Base-by-base conservation (phyloP, 2,888 invertebrate species). In the Diaperis boleti region DNA sequence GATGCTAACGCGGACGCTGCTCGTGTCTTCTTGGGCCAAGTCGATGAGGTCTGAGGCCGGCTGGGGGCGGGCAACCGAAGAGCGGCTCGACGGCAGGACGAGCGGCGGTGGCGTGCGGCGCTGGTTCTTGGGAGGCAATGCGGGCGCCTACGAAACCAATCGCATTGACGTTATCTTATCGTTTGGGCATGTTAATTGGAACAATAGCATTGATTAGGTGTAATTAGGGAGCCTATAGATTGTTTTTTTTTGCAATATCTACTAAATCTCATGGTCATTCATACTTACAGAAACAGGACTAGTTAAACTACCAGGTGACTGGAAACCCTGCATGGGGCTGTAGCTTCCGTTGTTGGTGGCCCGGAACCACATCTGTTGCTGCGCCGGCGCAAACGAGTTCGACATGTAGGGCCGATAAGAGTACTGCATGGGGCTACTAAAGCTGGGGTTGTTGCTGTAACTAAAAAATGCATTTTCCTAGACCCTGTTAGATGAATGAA, bases 1-100 rank as follows among this genome's bases (percentile, higher is more conserved):
- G 74, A 95, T 90, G 83, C 92, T 92, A 52, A 85, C 86, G 67
- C 86, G 79, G 37, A 84, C 86, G 71, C 83, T 85, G 68, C 82
- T 82, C 65, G 80, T 83, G 72, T 83, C 85, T 57, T 84, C 84
- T 81, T 81, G 80, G 52, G 83, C 84, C 68, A 87, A 79, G 78
- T 87, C 87, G 72, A 87, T 87, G 17, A 60, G 29, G 20, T 60
- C 54, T 8, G 41, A 14, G 17, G 41, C 45, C 18, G 13, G 13
- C 10, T 17, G 20, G 13, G 10, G 20, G 33, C 35, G 47, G 26
- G 5, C 13, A 59, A 68, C 57, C 59, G 66, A 2, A 3, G 41
- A 42, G 7, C 41, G 15, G 11, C 68, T 70, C 1, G 73, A 72
- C 1, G 74, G 71, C 10, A 71, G 62, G 5, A 71, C 52, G 37